Base-by-base conservation (phyloP, 2,888 invertebrate species). In the Epinotia bilunana region DNA sequence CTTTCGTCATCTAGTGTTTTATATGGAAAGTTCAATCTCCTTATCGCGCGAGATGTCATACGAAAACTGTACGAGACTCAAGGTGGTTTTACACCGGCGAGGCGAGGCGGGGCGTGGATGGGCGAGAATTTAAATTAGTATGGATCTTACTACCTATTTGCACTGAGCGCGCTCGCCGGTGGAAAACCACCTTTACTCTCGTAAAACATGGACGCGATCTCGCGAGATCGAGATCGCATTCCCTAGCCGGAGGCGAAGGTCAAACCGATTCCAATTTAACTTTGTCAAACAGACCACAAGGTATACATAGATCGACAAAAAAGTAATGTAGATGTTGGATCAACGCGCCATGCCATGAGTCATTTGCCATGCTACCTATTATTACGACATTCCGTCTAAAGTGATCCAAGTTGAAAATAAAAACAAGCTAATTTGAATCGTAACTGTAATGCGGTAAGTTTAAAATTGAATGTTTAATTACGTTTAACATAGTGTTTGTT, bases 321-420 rank as follows among this genome's bases (percentile, higher is more conserved):
- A 72, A 72, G 43, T 60, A 57, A 55, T 61, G 65, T 60, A 70
- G 58, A 70, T 64, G 67, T 62, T 62, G 64, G 60, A 70, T 64
- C 74, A 70, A 63, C 46, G 74, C 39, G 46, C 58, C 57, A 20
- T 53, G 46, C 58, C 57, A 20, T 53, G 58, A 74, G 23, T 60
- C 73, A 73, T 61, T 61, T 53, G 73, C 73, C 28, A 43, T 53
- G 69, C 20, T 69, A 46, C 69, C 68, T 61, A 61, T 33, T 61
- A 43, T 39, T 58, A 43, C 39, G 33, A 67, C n/a, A 39, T 33
- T 57, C 13, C 18, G 16, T 57, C 13, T 16, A 16, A 39, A 67
- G 7, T 13, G 67, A 12, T 39, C 18, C 39, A 68, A 23, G 57
- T 20, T 39, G 20, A 69, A 69, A 58, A 20, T 16, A 28, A 13